Conservation (phyloP, 2,888 invertebrate species). For the Ernsta delagoae region DNA sequence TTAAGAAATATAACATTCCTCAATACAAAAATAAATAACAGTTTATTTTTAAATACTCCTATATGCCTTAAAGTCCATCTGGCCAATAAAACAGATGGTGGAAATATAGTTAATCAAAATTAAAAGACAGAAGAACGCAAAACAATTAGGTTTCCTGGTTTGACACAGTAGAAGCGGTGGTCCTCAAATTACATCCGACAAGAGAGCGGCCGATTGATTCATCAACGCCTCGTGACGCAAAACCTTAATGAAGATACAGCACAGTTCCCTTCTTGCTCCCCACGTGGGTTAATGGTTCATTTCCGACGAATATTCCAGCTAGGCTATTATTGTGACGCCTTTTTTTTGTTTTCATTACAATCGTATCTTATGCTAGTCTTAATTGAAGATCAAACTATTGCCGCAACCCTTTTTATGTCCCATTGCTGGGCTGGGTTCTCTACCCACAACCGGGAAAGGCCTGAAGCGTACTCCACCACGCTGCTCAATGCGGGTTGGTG, state of each 20-base stretch:
- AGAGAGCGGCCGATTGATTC: slow-evolving; percentile 26
- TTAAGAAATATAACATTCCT: no score
- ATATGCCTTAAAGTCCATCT: no score
- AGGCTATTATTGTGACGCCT: neutral
- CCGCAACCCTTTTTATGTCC: no score
- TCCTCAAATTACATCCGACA: slow-evolving; percentile 14
- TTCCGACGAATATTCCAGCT: slow-evolving; percentile 7
- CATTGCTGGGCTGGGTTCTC: no score
- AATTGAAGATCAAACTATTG: no score
- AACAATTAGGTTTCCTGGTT: slow-evolving; percentile 4
- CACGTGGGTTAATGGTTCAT: neutral
- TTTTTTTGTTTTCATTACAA: neutral
- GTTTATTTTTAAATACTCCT: no score
- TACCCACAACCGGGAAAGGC: no score
- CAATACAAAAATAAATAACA: no score
- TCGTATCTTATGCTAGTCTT: no score
- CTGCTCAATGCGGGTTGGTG: no score
- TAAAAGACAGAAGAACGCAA: slow-evolving; percentile 15
- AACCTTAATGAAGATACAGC: slow-evolving; percentile 16
- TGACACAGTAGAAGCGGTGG: neutral
- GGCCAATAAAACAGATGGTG: neutral
- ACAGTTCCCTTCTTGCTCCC: neutral
- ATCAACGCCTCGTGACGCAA: slow-evolving; percentile 34
- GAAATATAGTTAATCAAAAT: neutral
- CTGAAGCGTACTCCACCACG: no score